Evolutionary conservation across 2,113 vertebrate species (phyloP).

Genomic region (Eonycteris spelaea): DNA sequence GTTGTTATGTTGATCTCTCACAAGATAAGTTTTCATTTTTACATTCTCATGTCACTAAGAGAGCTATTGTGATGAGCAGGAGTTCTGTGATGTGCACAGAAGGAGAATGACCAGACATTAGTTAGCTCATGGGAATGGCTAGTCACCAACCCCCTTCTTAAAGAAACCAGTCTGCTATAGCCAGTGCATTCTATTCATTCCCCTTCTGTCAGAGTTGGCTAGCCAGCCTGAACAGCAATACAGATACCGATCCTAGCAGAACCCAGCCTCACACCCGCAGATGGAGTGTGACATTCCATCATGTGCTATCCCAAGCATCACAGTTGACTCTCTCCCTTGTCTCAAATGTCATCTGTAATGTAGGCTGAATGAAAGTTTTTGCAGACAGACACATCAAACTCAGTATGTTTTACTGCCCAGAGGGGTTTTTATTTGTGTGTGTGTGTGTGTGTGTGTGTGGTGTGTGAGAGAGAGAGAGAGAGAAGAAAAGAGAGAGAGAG

Average conservation of each 20-base stretch:
- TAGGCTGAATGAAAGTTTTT: conserved; percentile 79
- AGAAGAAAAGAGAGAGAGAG: no score
- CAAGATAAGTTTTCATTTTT: no score
- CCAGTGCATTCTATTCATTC: no score
- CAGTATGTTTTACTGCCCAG: conserved; percentile 78
- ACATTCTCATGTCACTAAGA: no score
- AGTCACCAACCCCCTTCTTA: neutral
- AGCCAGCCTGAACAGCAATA: no score
- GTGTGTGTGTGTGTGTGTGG: no score
- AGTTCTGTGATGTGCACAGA: neutral
- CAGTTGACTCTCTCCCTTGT: conserved; percentile 80
- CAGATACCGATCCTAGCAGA: conserved; percentile 81
- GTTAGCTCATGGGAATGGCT: neutral
- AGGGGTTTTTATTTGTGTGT: conserved; percentile 36
- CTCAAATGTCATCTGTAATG: conserved; percentile 80
- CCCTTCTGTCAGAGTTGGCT: conserved; percentile 42
- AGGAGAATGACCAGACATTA: neutral
- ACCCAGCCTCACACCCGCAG: conserved; percentile 80
- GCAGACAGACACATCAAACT: conserved; percentile 82
- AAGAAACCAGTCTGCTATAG: neutral
- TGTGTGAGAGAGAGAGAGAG: no score
- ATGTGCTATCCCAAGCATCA: conserved; percentile 76
- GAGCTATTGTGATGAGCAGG: neutral
- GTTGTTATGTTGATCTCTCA: neutral
- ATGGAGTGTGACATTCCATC: conserved; percentile 82